phyloP scores from a whole-genome alignment of 2,113 vertebrate genomes.

The Heterotis niloticus region DNA sequence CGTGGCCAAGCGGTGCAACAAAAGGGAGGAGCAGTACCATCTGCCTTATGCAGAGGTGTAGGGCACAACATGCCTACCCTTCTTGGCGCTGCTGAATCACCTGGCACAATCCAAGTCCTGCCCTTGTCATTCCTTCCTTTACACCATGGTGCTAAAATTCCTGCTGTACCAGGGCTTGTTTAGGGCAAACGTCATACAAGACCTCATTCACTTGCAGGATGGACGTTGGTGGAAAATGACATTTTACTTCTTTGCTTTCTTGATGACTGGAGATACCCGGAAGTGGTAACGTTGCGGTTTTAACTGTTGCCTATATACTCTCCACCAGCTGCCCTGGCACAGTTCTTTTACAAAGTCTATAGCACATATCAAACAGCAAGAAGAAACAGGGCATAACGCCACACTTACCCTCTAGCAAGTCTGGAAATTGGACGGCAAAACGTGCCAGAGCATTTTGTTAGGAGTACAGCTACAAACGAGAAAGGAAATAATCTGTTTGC shows the following conservation, averaged over 20 bases:
- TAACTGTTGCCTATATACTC: background rate
- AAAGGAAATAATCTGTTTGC: background rate
- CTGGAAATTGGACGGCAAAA: background rate
- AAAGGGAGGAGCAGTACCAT: constrained; percentile 82
- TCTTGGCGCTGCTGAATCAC: constrained; percentile 28
- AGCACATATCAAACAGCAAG: constrained; percentile 16
- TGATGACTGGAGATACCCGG: background rate
- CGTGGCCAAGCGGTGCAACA: constrained; percentile 83
- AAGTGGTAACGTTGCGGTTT: background rate
- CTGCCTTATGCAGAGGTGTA: constrained; percentile 81
- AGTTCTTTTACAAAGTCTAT: background rate
- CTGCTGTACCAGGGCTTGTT: constrained; percentile 2
- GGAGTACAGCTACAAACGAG: background rate
- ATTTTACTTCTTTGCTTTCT: background rate
- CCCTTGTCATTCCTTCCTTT: background rate
- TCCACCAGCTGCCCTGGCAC: constrained; percentile 4
- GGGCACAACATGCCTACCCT: constrained; percentile 7
- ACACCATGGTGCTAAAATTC: constrained; percentile 38
- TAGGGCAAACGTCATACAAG: background rate
- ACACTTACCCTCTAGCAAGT: background rate
- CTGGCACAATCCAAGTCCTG: constrained; percentile 17
- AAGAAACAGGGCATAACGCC: background rate
- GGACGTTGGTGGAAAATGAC: background rate
- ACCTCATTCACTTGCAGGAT: background rate
- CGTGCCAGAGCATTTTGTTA: background rate